Base-by-base conservation (phyloP, 2,113 vertebrate genomes). In the Myanophis thanlyinensis region DNA sequence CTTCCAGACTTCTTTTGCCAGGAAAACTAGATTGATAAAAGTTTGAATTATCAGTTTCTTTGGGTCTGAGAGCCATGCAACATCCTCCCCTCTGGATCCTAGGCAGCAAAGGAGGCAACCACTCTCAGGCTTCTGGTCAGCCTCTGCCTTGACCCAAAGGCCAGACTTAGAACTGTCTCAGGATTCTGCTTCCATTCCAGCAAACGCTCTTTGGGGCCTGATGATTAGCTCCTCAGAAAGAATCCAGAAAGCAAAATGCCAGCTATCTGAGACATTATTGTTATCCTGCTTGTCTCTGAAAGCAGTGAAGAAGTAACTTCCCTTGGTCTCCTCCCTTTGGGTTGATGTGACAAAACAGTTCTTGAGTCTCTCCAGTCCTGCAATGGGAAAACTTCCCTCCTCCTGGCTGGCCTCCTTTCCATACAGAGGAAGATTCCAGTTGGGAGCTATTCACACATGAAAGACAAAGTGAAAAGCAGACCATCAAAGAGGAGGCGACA, bases 401-500 rank as follows among this genome's bases (percentile, higher is more conserved):
- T 40, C 13, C 15, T 73, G n/a, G 13, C n/a, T 73, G 73, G 73
- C 73, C 67, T 22, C 35, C 18, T 80, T 80, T 80, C 35, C 67
- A 40, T 20, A 35, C 0, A 3, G 67, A 22, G 67, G 35, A 8
- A 20, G 67, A 80, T 80, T 80, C 35, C 35, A 22, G 5, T 40
- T 80, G 73, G 73, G 73, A 80, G 67, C 35, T 20, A 44, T 44
- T 44, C 73, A 80, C 35, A 5, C 73, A 80, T 8, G 73, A 44
- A 44, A 80, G 73, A 22, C 67, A 67, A 35, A 7, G n/a, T 80
- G 67, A 40, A 40, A 80, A 80, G n/a, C n/a, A 93, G 53, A 10
- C 44, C 30, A 44, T 40, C 40, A 91, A 27, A 87, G 56, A 73
- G 93, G 80, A 62, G 90, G 94, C 93, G 92, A 94, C 93, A 91